Conservation (phyloP, 1,140 invertebrate genomes). For the Conus betulinus region DNA sequence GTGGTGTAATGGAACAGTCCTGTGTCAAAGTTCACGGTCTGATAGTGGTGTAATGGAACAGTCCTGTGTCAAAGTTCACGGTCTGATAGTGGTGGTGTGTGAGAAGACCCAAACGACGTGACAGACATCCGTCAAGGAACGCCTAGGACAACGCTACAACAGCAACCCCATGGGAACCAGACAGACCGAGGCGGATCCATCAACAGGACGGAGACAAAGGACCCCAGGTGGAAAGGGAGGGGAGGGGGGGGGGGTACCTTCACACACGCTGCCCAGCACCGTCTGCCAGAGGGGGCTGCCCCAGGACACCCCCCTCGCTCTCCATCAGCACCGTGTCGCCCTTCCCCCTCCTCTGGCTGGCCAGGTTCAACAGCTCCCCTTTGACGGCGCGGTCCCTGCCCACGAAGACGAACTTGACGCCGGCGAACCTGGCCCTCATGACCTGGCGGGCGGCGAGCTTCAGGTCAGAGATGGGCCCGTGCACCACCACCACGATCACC, state of each 20-base stretch:
- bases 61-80: too few relatives aligned
- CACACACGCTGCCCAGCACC: neutral
- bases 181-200: too few relatives aligned
- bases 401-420: constrained; percentile 30
- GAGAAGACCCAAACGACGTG: too few relatives aligned
- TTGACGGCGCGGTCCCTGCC: neutral
- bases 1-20: too few relatives aligned
- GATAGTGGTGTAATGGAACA: too few relatives aligned
- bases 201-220: neutral
- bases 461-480: constrained; percentile 35
- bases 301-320: neutral
- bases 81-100: too few relatives aligned
- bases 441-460: constrained; percentile 9
- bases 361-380: neutral
- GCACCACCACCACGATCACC: constrained; percentile 21
- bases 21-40: too few relatives aligned
- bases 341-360: neutral
- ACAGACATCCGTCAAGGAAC: too few relatives aligned
- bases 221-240: too few relatives aligned
- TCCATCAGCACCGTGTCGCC: constrained; percentile 7
- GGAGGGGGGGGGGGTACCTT: too few relatives aligned
- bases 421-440: neutral
- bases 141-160: too few relatives aligned
- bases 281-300: neutral
- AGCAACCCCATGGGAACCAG: too few relatives aligned